Conservation (phyloP, 2,888 invertebrate species). For the Hoplodrina blanda region DNA sequence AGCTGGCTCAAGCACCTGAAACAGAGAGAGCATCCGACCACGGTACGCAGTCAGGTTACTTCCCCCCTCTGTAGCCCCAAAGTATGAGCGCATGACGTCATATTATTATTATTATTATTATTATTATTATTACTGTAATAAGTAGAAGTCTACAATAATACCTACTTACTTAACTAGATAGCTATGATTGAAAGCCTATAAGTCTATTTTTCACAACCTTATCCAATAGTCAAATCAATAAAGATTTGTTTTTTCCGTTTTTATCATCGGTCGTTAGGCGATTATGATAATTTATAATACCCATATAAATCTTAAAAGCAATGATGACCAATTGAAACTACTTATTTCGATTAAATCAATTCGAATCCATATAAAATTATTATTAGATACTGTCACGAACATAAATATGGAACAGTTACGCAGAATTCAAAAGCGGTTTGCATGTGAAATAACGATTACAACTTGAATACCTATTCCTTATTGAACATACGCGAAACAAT, state of each 20-base stretch:
- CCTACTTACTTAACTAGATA: conserved; percentile 6
- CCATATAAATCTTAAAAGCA: not conserved
- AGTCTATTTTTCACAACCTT: conserved; percentile 2
- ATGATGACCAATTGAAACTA: not conserved
- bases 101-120: no score
- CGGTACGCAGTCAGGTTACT: no score
- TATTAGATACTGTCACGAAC: not conserved
- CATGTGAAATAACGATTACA: no score
- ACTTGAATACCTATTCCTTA: no score
- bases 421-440: no score
- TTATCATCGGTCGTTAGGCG: not conserved
- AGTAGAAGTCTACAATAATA: not conserved
- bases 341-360: not conserved
- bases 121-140: no score
- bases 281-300: conserved; percentile 4
- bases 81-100: no score
- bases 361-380: not conserved
- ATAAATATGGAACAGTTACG: no score
- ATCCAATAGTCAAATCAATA: conserved; percentile 4
- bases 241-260: conserved; percentile 14
- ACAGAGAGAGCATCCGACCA: no score
- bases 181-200: conserved; percentile 11
- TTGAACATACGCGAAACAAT: no score
- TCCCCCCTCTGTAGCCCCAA: no score
- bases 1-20: no score